phyloP scores from a whole-genome alignment of 2,113 vertebrate genomes.

The Myocastor coypus region DNA sequence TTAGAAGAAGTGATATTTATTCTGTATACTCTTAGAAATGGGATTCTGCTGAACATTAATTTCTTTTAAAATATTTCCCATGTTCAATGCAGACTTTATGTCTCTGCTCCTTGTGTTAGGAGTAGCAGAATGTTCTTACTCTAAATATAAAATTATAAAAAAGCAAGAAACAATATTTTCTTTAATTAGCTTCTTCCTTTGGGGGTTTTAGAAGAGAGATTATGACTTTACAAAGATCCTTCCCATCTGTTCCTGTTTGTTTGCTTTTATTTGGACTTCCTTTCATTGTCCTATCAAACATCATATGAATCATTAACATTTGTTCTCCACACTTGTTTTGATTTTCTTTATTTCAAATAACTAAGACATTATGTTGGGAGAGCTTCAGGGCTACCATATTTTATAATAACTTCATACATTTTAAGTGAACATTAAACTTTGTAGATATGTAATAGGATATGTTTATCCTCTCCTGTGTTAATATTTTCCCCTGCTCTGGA shows the following conservation, averaged over 20 bases:
- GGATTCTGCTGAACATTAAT: conserved; percentile 37
- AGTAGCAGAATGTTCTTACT: conserved; percentile 73
- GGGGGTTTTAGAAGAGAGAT: conserved; percentile 82
- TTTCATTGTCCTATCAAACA: conserved; percentile 87
- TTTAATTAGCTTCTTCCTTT: conserved; percentile 87
- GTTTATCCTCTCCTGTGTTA: conserved; percentile 83
- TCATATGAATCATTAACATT: conserved; percentile 86
- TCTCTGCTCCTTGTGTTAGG: conserved; percentile 74
- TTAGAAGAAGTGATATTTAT: conserved; percentile 64
- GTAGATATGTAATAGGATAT: conserved; percentile 78
- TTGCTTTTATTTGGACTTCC: conserved; percentile 90
- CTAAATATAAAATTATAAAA: conserved; percentile 84
- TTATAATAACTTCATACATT: conserved; percentile 84
- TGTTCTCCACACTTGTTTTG: conserved; percentile 86
- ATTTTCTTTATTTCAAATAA: conserved; percentile 89
- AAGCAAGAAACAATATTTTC: conserved; percentile 85
- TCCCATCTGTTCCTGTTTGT: conserved; percentile 88
- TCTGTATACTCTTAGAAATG: conserved; percentile 49
- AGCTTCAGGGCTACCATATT: conserved; percentile 87
- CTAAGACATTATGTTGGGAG: conserved; percentile 88
- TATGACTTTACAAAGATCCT: conserved; percentile 85
- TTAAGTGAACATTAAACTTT: conserved; percentile 87
- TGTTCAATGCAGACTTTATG: conserved; percentile 76
- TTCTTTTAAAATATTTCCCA: conserved; percentile 77
- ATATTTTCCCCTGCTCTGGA: conserved; percentile 84